These are phyloP conservation scores for Allygus modestus DNA, from an alignment of 2,888 invertebrate genomes.

Conservation along the genomic window DNA sequence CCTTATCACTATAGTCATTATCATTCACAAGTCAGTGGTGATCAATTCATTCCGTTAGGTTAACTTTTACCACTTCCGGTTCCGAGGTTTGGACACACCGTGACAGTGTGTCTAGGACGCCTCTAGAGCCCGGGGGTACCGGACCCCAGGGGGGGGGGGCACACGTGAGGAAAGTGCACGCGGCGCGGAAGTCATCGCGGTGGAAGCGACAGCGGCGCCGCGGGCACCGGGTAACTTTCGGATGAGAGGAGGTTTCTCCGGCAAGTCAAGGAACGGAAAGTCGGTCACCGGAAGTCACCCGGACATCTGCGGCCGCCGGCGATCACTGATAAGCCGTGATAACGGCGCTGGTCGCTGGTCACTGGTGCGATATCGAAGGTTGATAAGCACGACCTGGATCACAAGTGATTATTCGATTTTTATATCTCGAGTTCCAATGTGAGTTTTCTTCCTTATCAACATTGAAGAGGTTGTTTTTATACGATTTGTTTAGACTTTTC, in stretches of 20 bases:
- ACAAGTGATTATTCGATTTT: too few relatives aligned
- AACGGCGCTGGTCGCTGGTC: not conserved
- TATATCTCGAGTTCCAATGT: too few relatives aligned
- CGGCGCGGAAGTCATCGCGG: not conserved
- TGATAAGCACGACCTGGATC: too few relatives aligned
- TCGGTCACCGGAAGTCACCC: slow-evolving; percentile 60
- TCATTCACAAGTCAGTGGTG: too few relatives aligned
- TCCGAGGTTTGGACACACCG: too few relatives aligned
- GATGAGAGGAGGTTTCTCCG: slow-evolving; percentile 60
- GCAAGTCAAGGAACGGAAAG: slow-evolving; percentile 61
- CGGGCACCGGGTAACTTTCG: slow-evolving; percentile 49
- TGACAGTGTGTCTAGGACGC: too few relatives aligned
- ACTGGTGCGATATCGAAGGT: not conserved
- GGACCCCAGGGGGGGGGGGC: not conserved
- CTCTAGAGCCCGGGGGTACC: not conserved
- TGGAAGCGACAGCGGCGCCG: slow-evolving; percentile 19
- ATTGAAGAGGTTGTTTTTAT: too few relatives aligned
- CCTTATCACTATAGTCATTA: too few relatives aligned
- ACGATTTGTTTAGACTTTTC: too few relatives aligned
- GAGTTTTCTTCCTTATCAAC: too few relatives aligned
- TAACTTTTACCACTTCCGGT: too few relatives aligned
- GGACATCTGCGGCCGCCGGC: not conserved
- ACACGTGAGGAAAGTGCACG: slow-evolving; percentile 31
- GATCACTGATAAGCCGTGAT: slow-evolving; percentile 14
- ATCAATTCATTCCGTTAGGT: too few relatives aligned